Evolutionary conservation across 2,888 invertebrate genomes (phyloP), one percentile per base, ranked within the genome.

Genomic region (Hesperia comma): DNA sequence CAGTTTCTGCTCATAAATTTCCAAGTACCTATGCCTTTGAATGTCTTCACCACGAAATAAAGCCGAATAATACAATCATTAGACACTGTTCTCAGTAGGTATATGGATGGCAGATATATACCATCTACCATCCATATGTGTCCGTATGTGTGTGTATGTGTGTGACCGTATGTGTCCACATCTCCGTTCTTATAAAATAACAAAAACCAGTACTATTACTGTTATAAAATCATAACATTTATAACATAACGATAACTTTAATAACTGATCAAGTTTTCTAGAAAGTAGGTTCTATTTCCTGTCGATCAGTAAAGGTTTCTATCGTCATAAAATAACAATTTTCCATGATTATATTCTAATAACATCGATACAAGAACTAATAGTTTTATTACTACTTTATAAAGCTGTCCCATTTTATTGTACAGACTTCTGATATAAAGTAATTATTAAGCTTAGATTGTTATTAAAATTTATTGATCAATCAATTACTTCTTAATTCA

Each of bases 251-350:
- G 21, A 14, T 14, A 51, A 51, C 26, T 37, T 62, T 17, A 67
- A 49, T 41, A 63, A 57, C 68, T 19, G 61, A 61, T 33, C 61
- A 33, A 63, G 69, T 71, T 69, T 60, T 40, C 43, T 72, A 72
- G 72, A 72, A 72, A 71, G 70, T 71, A 40, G 71, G 55, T 49
- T 62, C 60, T 57, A 33, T 54, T n/a, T 26, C 26, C 62, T 66
- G 55, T 60, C 32, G 40, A 46, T 58, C 32, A 51, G n/a, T 33
- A 14, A 61, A 41, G 41, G n/a, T 54, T 41, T 66, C 66, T 41
- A 32, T 58, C 33, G 46, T n/a, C n/a, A 14, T 57, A 57, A 57
- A 57, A 41, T 15, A 58, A 43, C 15, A 43, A 51, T 51, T 21
- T 51, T 26, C 51, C 26, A 51, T 51, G 51, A 51, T 51, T 51